Conservation (phyloP, 2,888 invertebrate genomes). For the Timandra comae region DNA sequence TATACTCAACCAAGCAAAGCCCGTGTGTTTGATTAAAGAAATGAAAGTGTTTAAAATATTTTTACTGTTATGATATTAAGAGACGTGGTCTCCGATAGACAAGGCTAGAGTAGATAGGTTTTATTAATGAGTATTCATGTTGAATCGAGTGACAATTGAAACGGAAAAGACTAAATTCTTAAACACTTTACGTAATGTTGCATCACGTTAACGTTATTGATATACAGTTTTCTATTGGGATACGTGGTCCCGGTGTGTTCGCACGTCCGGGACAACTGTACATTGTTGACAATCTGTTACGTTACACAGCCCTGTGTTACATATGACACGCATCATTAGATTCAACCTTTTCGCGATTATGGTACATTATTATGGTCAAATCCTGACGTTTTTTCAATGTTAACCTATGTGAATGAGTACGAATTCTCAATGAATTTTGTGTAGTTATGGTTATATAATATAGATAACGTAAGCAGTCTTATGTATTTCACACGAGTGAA, state of each 20-base stretch:
- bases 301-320: slow-evolving; percentile 31
- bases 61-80: slow-evolving; percentile 55
- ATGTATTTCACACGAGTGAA: slow-evolving; percentile 67
- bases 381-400: slow-evolving; percentile 30
- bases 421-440: slow-evolving; percentile 58
- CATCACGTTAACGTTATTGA: slow-evolving; percentile 65
- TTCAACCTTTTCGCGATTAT: slow-evolving; percentile 34
- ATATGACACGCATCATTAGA: too few relatives aligned
- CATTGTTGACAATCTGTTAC: slow-evolving; percentile 40
- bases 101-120: slow-evolving; percentile 74
- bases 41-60: slow-evolving; percentile 59
- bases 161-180: slow-evolving; percentile 75
- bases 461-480: slow-evolving; percentile 54
- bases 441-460: slow-evolving; percentile 48
- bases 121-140: slow-evolving; percentile 61
- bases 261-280: slow-evolving; percentile 14
- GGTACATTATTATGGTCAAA: too few relatives aligned
- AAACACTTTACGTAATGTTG: slow-evolving; percentile 70
- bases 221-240: slow-evolving; percentile 59
- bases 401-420: slow-evolving; percentile 45
- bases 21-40: slow-evolving; percentile 30
- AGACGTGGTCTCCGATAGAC: slow-evolving; percentile 70
- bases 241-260: slow-evolving; percentile 31
- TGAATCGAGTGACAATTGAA: slow-evolving; percentile 71
- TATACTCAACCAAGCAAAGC: slow-evolving; percentile 22